phyloP scores from a whole-genome alignment of 2,113 vertebrate genomes.

The Alexandromys fortis region DNA sequence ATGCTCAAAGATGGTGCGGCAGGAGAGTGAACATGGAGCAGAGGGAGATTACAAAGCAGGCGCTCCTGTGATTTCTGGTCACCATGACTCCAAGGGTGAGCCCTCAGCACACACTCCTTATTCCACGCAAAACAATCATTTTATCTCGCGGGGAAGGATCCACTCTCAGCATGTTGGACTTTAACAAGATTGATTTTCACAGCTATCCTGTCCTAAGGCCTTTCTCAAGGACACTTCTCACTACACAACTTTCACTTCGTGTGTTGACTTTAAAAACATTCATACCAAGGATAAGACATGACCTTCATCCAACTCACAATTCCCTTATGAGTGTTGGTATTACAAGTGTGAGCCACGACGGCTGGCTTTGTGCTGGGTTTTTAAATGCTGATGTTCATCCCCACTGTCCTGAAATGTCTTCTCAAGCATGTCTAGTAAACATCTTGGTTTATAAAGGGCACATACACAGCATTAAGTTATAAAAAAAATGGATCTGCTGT shows the following conservation, averaged over 20 bases:
- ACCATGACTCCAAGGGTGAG: neutral
- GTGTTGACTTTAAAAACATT: slow-evolving; percentile 33
- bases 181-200: neutral
- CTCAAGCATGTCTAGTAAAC: neutral
- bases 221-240: neutral
- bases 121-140: neutral
- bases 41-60: neutral
- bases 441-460: neutral
- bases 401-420: neutral
- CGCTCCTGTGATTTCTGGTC: neutral
- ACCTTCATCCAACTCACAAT: neutral
- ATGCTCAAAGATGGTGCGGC: neutral
- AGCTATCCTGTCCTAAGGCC: neutral
- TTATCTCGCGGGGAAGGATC: neutral
- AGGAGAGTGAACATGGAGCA: no score
- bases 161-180: neutral
- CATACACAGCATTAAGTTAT: neutral
- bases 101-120: neutral
- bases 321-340: neutral
- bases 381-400: neutral
- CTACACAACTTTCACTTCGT: neutral
- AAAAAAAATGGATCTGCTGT: neutral
- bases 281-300: neutral
- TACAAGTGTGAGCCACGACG: neutral
- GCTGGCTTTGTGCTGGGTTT: neutral